Conservation (phyloP, 2,888 invertebrate species). For the Harpalus rubripes region DNA sequence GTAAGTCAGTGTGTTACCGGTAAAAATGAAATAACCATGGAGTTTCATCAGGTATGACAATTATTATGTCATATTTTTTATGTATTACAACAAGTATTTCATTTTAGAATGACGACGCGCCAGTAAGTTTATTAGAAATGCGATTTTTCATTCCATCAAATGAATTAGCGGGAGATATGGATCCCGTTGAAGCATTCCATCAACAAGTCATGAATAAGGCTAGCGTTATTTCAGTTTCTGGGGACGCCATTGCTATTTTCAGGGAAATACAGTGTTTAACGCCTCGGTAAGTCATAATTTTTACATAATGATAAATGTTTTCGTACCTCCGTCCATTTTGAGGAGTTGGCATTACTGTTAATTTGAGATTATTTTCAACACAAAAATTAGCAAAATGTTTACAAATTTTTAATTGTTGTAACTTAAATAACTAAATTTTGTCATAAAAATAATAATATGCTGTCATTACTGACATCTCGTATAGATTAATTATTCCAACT, state of each 20-base stretch:
- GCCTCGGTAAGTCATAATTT: slow-evolving; percentile 85
- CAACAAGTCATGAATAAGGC: slow-evolving; percentile 98
- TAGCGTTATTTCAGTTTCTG: slow-evolving; percentile 97
- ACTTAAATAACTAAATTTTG: too few species aligned
- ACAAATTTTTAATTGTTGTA: too few species aligned
- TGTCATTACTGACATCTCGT: too few species aligned
- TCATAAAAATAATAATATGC: too few species aligned
- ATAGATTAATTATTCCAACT: too few species aligned
- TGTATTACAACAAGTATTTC: neutral
- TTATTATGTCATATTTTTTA: slow-evolving; percentile 23
- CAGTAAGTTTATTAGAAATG: slow-evolving; percentile 98
- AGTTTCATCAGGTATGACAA: slow-evolving; percentile 91
- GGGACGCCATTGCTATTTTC: slow-evolving; percentile 98
- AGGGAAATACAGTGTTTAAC: slow-evolving; percentile 98
- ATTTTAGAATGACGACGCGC: slow-evolving; percentile 95
- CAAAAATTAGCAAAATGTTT: too few species aligned
- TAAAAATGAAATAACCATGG: slow-evolving; percentile 98
- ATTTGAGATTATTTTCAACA: too few species aligned
- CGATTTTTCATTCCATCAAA: slow-evolving; percentile 97
- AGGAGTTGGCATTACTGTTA: too few species aligned
- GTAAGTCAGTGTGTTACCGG: slow-evolving; percentile 97
- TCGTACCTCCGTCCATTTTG: too few species aligned
- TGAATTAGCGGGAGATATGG: slow-evolving; percentile 91
- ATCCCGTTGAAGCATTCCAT: slow-evolving; percentile 98
- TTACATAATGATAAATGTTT: neutral